Conservation (phyloP, 2,113 vertebrate genomes). For the Promerops cafer region DNA sequence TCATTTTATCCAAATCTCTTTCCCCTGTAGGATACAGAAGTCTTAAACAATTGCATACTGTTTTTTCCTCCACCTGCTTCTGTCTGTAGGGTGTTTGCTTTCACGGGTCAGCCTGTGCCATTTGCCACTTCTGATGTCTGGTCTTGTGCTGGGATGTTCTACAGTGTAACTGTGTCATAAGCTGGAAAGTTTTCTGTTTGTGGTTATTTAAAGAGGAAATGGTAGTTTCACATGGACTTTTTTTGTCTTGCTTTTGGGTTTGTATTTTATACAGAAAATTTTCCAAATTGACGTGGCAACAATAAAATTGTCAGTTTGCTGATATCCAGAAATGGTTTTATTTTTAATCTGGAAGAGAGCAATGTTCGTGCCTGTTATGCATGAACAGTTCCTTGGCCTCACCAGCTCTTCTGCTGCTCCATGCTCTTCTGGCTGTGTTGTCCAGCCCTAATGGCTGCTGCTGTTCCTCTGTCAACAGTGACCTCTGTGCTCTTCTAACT, state of each 20-base stretch:
- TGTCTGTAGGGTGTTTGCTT: background rate
- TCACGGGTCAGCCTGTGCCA: background rate
- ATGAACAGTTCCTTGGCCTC: background rate
- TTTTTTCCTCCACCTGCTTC: background rate
- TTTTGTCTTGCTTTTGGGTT: background rate
- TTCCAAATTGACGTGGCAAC: background rate
- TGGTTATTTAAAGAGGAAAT: constrained; percentile 21
- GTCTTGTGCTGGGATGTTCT: background rate
- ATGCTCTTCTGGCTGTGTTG: background rate
- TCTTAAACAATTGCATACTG: background rate
- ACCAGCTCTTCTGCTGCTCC: background rate
- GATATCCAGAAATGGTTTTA: background rate
- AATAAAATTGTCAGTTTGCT: constrained; percentile 16
- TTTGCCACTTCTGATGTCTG: background rate
- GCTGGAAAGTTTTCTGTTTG: background rate
- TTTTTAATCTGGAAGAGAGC: background rate
- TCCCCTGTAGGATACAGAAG: background rate
- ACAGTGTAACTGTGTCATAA: background rate
- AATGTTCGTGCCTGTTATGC: fast-evolving
- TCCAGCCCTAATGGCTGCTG: background rate
- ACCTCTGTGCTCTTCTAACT: background rate
- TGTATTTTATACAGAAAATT: constrained; percentile 21
- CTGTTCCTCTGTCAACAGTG: background rate
- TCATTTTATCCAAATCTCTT: background rate
- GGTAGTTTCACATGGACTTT: background rate